Evolutionary conservation across 30 jellyfish, hydroid and myxozoan genomes (phyloP).

Genomic region (Cassiopea andromeda): DNA sequence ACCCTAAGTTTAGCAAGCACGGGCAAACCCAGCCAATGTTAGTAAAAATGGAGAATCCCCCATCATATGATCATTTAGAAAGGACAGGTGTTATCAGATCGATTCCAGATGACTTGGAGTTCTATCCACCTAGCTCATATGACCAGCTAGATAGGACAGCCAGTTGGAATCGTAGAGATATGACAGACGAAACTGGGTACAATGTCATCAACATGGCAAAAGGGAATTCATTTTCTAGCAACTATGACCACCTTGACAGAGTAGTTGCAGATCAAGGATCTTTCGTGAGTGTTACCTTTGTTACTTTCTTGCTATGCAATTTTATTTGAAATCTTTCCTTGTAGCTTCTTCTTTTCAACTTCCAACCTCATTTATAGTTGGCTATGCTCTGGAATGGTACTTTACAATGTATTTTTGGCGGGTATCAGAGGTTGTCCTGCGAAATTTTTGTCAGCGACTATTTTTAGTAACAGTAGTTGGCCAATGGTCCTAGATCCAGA

Average conservation of each 20-base stretch:
- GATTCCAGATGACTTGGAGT: constrained; percentile 32
- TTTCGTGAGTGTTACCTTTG: background rate
- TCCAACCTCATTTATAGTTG: too few relatives aligned
- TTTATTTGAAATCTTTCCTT: too few relatives aligned
- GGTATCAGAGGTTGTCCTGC: too few relatives aligned
- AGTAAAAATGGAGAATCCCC: constrained; percentile 50
- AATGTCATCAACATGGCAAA: constrained; percentile 40
- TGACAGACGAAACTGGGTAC: constrained; percentile 39
- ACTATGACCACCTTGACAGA: constrained; percentile 63
- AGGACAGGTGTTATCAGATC: constrained; percentile 54
- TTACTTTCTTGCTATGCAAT: too few relatives aligned
- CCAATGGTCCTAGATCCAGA: too few relatives aligned
- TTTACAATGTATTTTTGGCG: too few relatives aligned
- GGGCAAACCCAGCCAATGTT: constrained; percentile 43
- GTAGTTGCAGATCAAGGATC: constrained; percentile 41
- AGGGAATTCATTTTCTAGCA: constrained; percentile 3
- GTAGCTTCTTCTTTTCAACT: too few relatives aligned
- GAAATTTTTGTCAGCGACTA: too few relatives aligned
- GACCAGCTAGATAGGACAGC: constrained; percentile 77
- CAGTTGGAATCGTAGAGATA: constrained; percentile 61
- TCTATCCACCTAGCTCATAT: constrained; percentile 55
- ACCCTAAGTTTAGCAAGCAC: constrained; percentile 34
- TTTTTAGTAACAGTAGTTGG: too few relatives aligned
- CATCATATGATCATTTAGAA: constrained; percentile 58
- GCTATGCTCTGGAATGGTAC: too few relatives aligned